Conservation (phyloP, 2,797 vertebrate genomes). For the Gymnopithys bicolor region DNA sequence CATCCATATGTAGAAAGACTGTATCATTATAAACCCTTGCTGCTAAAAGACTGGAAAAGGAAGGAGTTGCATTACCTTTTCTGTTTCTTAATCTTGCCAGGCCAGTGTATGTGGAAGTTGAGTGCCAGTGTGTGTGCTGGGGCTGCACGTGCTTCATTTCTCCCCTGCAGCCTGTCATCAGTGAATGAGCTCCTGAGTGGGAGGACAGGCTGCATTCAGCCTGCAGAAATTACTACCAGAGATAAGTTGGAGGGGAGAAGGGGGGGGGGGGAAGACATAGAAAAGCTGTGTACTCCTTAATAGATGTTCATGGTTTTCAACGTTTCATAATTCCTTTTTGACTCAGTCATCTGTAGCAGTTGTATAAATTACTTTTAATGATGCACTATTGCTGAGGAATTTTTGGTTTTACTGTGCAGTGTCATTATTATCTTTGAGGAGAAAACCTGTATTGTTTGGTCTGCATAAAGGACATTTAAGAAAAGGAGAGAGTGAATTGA, state of each 20-base stretch:
- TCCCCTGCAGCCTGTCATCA: not conserved
- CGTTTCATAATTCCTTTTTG: not conserved
- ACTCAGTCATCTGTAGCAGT: conserved; percentile 15
- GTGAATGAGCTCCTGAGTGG: not conserved
- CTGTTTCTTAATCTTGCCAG: accelerated
- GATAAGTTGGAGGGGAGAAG: not conserved
- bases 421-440: conserved; percentile 21
- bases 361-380: conserved; percentile 27
- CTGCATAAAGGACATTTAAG: not conserved
- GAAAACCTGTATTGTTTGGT: not conserved
- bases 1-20: accelerated
- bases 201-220: not conserved
- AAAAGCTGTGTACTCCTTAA: not conserved
- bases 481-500: not conserved
- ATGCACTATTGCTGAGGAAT: not conserved
- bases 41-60: not conserved
- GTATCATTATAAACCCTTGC: not conserved
- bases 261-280: not conserved
- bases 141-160: accelerated
- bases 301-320: not conserved
- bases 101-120: no score
- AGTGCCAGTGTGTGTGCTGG: not conserved
- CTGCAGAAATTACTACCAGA: not conserved
- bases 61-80: not conserved
- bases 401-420: not conserved